A percentile compares a stretch with the other conserved stretches of the same genome.
These are phyloP conservation scores for Chrysemys picta DNA, from an alignment of 2,113 vertebrate species.

Conservation along the genomic window DNA sequence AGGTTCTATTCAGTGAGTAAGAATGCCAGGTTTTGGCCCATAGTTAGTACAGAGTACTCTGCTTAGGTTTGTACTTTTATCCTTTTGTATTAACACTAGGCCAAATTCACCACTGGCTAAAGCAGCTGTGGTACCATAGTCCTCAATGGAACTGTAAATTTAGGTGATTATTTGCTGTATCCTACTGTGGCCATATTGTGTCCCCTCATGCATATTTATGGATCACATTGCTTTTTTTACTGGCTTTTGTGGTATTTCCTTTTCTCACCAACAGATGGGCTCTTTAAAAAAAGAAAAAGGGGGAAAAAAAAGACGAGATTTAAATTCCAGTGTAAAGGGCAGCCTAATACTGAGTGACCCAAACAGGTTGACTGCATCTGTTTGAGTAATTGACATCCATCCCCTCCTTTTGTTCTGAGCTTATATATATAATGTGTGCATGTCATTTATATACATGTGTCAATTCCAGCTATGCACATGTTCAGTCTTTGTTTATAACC, in stretches of 20 bases:
- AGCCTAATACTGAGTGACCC: not conserved
- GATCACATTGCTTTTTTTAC: not conserved
- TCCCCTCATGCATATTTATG: fast-evolving
- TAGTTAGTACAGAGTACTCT: not conserved
- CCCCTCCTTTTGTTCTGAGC: not conserved
- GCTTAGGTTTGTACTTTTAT: not conserved
- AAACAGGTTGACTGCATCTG: not conserved
- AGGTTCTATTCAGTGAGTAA: not conserved
- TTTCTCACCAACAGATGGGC: not conserved
- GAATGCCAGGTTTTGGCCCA: not conserved
- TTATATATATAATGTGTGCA: not conserved
- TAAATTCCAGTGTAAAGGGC: not conserved
- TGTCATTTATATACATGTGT: not conserved
- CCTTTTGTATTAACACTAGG: not conserved
- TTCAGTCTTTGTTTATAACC: not conserved
- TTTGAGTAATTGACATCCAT: not conserved
- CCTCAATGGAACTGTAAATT: not conserved
- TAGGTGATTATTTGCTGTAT: not conserved
- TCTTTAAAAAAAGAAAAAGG: too few relatives aligned
- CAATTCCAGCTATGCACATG: not conserved
- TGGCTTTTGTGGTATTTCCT: not conserved
- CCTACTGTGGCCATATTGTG: fast-evolving
- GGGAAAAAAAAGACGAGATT: not conserved
- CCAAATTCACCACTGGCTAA: not conserved
- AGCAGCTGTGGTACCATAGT: not conserved